These are phyloP conservation scores for Tetanocera ferruginea DNA, from an alignment of 2,888 invertebrate genomes.

Conservation along the genomic window DNA sequence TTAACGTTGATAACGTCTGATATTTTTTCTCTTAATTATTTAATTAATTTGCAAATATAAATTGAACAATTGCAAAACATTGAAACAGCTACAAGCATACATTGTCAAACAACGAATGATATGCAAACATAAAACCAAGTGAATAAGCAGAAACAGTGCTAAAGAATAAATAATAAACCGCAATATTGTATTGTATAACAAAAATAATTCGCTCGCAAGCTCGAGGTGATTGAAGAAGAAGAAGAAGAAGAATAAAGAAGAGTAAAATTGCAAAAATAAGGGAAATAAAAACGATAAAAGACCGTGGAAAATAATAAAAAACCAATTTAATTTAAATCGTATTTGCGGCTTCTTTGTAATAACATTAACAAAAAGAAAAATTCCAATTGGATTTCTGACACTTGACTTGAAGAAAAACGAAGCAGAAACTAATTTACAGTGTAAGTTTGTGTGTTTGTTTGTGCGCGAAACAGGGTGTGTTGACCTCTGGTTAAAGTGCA, in stretches of 20 bases:
- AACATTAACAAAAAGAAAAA: neutral
- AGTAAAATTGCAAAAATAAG: neutral
- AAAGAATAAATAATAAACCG: constrained; percentile 12
- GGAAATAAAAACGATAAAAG: neutral
- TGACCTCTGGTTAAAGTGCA: neutral
- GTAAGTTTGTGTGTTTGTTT: constrained; percentile 5
- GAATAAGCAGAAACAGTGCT: neutral
- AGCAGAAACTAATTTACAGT: constrained; percentile 8
- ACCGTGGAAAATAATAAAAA: neutral
- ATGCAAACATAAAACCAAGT: neutral
- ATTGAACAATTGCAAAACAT: neutral
- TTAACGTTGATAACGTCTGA: constrained; percentile 26
- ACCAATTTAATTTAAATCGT: neutral
- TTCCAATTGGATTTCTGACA: neutral
- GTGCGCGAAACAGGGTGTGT: constrained; percentile 35
- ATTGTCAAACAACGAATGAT: neutral
- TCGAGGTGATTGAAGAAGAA: neutral
- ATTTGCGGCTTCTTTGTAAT: neutral
- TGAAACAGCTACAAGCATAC: neutral
- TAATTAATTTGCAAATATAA: constrained; percentile 22
- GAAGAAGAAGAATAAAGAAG: neutral
- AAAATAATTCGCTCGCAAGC: neutral
- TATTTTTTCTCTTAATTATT: constrained; percentile 26
- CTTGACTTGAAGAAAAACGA: neutral
- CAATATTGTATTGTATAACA: constrained; percentile 32